These are phyloP conservation scores for Bucco capensis DNA, from an alignment of 2,113 vertebrate species.

Conservation along the genomic window DNA sequence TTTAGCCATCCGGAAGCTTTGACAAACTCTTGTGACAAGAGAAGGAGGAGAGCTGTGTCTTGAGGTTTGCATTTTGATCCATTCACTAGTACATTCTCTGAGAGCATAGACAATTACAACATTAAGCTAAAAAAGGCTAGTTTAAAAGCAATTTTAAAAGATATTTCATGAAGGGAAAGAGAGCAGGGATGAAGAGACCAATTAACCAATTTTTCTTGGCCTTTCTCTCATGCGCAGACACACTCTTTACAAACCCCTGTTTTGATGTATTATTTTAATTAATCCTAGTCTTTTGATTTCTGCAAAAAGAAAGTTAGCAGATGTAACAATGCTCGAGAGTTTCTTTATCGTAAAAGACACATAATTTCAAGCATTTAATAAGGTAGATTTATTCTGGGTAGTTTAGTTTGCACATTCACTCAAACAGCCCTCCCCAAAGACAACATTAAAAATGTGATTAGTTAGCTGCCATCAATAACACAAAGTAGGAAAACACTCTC, in stretches of 20 bases:
- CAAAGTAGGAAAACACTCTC: constrained; percentile 86
- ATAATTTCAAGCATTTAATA: constrained; percentile 89
- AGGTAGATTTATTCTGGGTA: constrained; percentile 88
- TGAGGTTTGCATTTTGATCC: background rate
- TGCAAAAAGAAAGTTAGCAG: constrained; percentile 79
- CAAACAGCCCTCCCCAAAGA: constrained; percentile 86
- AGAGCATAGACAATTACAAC: constrained; percentile 3
- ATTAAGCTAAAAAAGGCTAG: constrained; percentile 37
- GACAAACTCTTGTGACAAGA: background rate
- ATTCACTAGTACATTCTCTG: background rate
- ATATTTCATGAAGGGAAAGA: constrained; percentile 56
- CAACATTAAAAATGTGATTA: constrained; percentile 92
- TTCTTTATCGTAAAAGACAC: constrained; percentile 86
- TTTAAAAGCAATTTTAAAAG: constrained; percentile 65
- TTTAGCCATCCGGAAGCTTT: background rate
- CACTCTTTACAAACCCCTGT: constrained; percentile 70
- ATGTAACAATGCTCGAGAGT: constrained; percentile 83
- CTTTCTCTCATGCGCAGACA: constrained; percentile 72
- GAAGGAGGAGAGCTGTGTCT: background rate
- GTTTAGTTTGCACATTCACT: constrained; percentile 85
- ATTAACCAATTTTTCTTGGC: constrained; percentile 85
- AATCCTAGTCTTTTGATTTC: constrained; percentile 84
- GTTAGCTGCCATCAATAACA: constrained; percentile 89
- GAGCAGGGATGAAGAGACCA: constrained; percentile 76
- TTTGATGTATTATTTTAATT: constrained; percentile 91